Percentiles rank a stretch among this genome's conserved stretches.
These are phyloP conservation scores for Parasteatoda tepidariorum DNA, from an alignment of 1,140 invertebrate species.

Conservation along the genomic window DNA sequence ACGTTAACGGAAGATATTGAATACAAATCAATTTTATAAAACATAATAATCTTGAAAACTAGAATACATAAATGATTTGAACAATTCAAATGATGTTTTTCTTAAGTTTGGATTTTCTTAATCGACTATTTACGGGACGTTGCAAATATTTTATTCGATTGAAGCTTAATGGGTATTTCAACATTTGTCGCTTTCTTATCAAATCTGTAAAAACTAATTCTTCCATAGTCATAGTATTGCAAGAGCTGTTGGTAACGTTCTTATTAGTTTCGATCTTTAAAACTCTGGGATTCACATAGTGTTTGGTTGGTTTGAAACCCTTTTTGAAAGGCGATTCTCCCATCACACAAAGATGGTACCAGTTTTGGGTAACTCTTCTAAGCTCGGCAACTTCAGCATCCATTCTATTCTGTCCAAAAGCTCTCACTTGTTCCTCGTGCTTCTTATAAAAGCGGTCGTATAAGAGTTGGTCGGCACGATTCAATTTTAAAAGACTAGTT, in stretches of 20 bases:
- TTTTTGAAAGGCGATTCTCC: constrained; percentile 3
- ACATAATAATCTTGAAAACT: no score
- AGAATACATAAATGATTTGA: no score
- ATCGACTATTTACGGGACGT: no score
- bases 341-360: constrained; percentile 62
- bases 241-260: constrained; percentile 20
- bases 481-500: constrained; percentile 62
- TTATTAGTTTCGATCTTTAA: constrained; percentile 23
- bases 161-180: constrained; percentile 5
- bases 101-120: no score
- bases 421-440: constrained; percentile 64
- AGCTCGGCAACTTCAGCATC: constrained; percentile 61
- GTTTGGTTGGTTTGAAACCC: background rate
- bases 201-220: constrained; percentile 38
- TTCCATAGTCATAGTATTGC: constrained; percentile 28
- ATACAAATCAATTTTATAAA: no score
- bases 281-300: constrained; percentile 36
- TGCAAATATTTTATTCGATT: background rate
- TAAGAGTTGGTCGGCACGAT: constrained; percentile 65
- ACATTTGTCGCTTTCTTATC: constrained; percentile 31
- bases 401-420: constrained; percentile 66
- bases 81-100: no score
- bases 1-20: no score
- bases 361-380: constrained; percentile 25
- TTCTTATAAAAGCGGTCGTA: constrained; percentile 67